Evolutionary conservation across 1,140 invertebrate genomes (phyloP).

Genomic region (Hylaeus volcanicus): DNA sequence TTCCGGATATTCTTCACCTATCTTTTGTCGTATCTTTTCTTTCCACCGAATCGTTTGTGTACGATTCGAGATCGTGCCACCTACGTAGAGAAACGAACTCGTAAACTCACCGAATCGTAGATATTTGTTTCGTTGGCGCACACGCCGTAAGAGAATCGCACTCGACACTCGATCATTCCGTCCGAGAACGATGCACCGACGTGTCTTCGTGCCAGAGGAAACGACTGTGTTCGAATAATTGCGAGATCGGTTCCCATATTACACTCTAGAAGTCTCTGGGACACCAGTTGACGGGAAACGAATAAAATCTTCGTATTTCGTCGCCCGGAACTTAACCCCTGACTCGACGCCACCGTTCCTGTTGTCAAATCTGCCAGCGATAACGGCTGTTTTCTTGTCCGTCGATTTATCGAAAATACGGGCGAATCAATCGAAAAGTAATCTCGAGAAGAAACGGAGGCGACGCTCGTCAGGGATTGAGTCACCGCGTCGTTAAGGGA

Average conservation of each 20-base stretch:
- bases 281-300: too few relatives aligned
- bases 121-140: slow-evolving; percentile 30
- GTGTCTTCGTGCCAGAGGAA: neutral
- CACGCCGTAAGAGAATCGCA: slow-evolving; percentile 19
- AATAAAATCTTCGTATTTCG: too few relatives aligned
- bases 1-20: slow-evolving; percentile 18
- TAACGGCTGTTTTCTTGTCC: too few relatives aligned
- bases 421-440: neutral
- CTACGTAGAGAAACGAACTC: slow-evolving; percentile 53
- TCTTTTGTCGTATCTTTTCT: slow-evolving; percentile 32
- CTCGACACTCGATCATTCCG: slow-evolving; percentile 20
- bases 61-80: slow-evolving; percentile 32
- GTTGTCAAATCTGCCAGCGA: too few relatives aligned
- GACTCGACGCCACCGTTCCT: neutral
- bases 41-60: slow-evolving; percentile 2
- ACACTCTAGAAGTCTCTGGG: too few relatives aligned
- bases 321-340: neutral
- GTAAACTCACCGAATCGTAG: neutral
- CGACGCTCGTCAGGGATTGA: neutral
- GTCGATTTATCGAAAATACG: too few relatives aligned
- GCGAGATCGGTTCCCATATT: neutral
- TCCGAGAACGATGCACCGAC: slow-evolving; percentile 12
- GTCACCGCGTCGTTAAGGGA: neutral
- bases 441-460: neutral
- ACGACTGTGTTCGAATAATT: too few relatives aligned